phyloP scores from a whole-genome alignment of 2,888 invertebrate species.

The Cantharis nigra region DNA sequence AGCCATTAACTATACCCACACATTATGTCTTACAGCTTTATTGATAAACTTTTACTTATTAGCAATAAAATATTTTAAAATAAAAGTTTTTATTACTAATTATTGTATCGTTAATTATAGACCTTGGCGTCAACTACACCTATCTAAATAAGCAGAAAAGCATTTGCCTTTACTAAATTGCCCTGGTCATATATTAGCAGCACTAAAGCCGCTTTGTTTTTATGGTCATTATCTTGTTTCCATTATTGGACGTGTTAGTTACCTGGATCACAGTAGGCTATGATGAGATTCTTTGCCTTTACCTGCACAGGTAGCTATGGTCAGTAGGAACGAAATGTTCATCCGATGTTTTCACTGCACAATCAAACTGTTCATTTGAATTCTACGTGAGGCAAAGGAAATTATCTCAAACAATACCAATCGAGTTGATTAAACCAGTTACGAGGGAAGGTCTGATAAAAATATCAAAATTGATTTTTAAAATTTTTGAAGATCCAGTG shows the following conservation, averaged over 20 bases:
- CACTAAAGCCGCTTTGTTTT: slow-evolving; percentile 49
- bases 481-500: not conserved
- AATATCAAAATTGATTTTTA: not conserved
- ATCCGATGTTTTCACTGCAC: slow-evolving; percentile 4
- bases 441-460: not conserved
- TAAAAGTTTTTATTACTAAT: slow-evolving; percentile 37
- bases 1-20: not conserved
- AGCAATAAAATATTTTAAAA: slow-evolving; percentile 32
- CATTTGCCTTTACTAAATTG: slow-evolving; percentile 46
- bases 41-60: slow-evolving; percentile 20
- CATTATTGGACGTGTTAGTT: slow-evolving; percentile 49
- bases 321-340: slow-evolving; percentile 13
- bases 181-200: slow-evolving; percentile 44
- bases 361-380: not conserved
- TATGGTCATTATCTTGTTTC: slow-evolving; percentile 51
- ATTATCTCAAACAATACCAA: too few relatives aligned
- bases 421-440: not conserved
- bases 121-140: slow-evolving; percentile 32
- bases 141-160: slow-evolving; percentile 45
- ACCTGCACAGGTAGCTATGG: slow-evolving; percentile 30
- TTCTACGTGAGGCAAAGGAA: not conserved
- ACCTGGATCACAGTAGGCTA: slow-evolving; percentile 43
- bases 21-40: not conserved
- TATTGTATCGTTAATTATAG: slow-evolving; percentile 37
- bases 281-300: slow-evolving; percentile 34